Conservation (phyloP, 2,888 invertebrate genomes). For the Lepetodrilus schrolli region DNA sequence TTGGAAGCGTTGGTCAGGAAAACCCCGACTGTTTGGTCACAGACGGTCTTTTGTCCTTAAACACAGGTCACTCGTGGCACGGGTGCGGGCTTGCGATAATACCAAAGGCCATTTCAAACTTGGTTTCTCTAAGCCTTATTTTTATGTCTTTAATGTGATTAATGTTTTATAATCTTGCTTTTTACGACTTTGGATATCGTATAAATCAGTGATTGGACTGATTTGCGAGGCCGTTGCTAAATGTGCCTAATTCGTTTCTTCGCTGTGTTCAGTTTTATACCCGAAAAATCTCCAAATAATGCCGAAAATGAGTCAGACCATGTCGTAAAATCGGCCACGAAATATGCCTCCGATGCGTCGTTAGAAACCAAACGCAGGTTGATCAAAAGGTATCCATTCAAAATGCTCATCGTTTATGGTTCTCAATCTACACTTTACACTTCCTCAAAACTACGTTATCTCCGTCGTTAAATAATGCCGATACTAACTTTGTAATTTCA, state of each 20-base stretch:
- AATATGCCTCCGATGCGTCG: constrained; percentile 8
- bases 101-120: background rate
- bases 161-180: constrained; percentile 17
- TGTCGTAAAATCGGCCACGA: constrained; percentile 2
- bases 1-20: background rate
- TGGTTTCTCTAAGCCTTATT: background rate
- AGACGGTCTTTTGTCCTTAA: constrained; percentile 12
- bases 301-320: constrained; percentile 3
- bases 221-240: constrained; percentile 3
- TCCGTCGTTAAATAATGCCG: background rate
- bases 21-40: background rate
- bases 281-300: background rate
- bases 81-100: background rate
- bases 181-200: background rate
- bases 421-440: background rate
- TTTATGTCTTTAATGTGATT: constrained; percentile 17
- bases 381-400: constrained; percentile 12
- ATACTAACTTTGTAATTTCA: background rate
- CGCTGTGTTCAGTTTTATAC: no score
- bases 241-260: constrained; percentile 18
- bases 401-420: background rate
- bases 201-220: constrained; percentile 21
- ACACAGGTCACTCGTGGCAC: background rate
- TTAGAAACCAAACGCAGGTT: background rate
- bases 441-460: constrained; percentile 2